A percentile compares a stretch with the other conserved stretches of the same genome.
These are phyloP conservation scores for Sinocyclocheilus rhinocerous DNA, from an alignment of 2,113 vertebrate genomes.

Conservation along the genomic window DNA sequence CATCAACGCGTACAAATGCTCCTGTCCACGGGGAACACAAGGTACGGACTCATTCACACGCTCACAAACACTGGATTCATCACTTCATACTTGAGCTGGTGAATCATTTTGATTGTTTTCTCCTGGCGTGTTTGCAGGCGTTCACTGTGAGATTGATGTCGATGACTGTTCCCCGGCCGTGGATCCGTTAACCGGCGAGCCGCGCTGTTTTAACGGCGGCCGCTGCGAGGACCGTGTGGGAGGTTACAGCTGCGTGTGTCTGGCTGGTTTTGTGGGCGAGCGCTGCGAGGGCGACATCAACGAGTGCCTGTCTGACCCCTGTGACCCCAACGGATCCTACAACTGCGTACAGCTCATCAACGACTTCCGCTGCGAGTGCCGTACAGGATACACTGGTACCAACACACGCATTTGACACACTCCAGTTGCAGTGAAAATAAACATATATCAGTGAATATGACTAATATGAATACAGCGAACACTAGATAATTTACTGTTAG, in stretches of 20 bases:
- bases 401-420: neutral
- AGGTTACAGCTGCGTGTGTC: slow-evolving; percentile 90
- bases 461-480: neutral
- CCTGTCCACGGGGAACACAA: slow-evolving; percentile 95
- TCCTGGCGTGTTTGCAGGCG: slow-evolving; percentile 72
- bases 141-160: slow-evolving; percentile 95
- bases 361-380: slow-evolving; percentile 93
- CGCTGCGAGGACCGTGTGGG: slow-evolving; percentile 90
- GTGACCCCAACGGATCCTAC: slow-evolving; percentile 88
- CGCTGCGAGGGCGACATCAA: slow-evolving; percentile 97
- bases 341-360: slow-evolving; percentile 96
- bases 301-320: slow-evolving; percentile 96
- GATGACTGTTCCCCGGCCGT: slow-evolving; percentile 89
- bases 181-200: slow-evolving; percentile 83
- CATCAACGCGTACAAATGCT: slow-evolving; percentile 98
- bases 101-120: neutral
- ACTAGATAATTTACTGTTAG: neutral
- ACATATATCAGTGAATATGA: neutral
- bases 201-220: slow-evolving; percentile 94
- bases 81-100: neutral
- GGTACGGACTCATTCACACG: slow-evolving; percentile 69
- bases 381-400: slow-evolving; percentile 86
- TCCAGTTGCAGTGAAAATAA: no score
- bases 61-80: neutral
- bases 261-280: slow-evolving; percentile 91